Evolutionary conservation across 2,888 invertebrate genomes (phyloP), one percentile per base, ranked within the genome.

Genomic region (Tetragonula carbonaria): DNA sequence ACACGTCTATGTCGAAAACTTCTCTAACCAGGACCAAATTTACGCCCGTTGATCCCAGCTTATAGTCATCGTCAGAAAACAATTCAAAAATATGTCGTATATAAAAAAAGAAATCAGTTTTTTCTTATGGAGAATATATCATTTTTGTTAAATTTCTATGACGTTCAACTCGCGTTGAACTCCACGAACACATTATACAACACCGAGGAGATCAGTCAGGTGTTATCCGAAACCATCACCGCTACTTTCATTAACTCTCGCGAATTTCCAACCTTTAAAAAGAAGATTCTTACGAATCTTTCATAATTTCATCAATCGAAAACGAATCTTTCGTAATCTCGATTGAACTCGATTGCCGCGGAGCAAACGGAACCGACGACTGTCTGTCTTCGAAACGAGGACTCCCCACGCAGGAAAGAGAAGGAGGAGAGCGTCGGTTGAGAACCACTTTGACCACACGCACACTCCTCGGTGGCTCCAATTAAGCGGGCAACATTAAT

Each of bases 401-500:
- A 53, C 5, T 67, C n/a, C 51, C 23, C 67, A 23, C 5, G 14
- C 23, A 11, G 6, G 16, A 21, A 59, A 57, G 3, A 38, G 50
- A 67, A 50, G 68, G 62, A 68, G 16, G 62, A 53, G 23, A 16
- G 14, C 70, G 50, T 13, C 38, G 68, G 91, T 91, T 94, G 94
- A 94, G 94, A 92, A 92, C 93, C 94, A 75, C 92, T 93, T 91
- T 86, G 93, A 92, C 93, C 94, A 93, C 93, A 94, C 93, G 92
- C 92, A 92, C 93, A 92, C 90, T 91, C 85, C 92, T 93, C 93
- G 91, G 93, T 93, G 94, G 93, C 94, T 94, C 94, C 93, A 94
- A 94, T 94, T 94, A 94, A 94, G 93, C 93, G 93, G 91, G 92
- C 92, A 94, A 94, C 94, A 94, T 94, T 94, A 94, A 94, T 94